phyloP scores from a whole-genome alignment of 2,888 invertebrate species.

The Aspidapion aeneum region DNA sequence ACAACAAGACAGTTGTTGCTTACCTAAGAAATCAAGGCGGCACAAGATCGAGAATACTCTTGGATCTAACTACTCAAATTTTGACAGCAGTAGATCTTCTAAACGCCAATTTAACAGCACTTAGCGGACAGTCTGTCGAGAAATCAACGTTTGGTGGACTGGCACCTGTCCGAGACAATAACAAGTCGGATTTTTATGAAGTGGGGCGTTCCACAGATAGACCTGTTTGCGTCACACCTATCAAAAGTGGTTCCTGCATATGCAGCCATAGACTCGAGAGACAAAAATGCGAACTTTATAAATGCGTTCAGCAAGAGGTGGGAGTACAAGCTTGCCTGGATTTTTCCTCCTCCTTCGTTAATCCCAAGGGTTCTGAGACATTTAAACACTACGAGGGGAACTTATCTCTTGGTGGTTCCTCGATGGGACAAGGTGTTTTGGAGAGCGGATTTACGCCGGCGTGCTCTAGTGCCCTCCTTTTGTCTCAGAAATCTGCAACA shows the following conservation, averaged over 20 bases:
- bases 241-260: background rate
- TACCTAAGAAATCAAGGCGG: constrained; percentile 25
- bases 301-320: background rate
- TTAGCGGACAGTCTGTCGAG: background rate
- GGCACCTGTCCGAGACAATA: background rate
- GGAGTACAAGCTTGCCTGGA: background rate
- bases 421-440: background rate
- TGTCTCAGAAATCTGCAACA: background rate
- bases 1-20: constrained; percentile 26
- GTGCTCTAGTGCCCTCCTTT: background rate
- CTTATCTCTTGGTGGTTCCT: background rate
- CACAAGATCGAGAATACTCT: constrained; percentile 17
- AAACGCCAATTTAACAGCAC: too few relatives aligned
- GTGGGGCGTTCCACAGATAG: background rate
- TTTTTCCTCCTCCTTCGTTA: background rate
- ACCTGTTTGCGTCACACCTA: background rate
- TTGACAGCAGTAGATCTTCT: constrained; percentile 12
- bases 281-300: constrained; percentile 8
- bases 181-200: background rate
- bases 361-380: background rate
- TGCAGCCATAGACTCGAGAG: background rate
- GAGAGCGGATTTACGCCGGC: background rate
- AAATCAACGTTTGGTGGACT: background rate
- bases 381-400: background rate
- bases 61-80: constrained; percentile 11